Evolutionary conservation across 2,888 invertebrate species (phyloP).

Genomic region (Mactromeris polynyma): DNA sequence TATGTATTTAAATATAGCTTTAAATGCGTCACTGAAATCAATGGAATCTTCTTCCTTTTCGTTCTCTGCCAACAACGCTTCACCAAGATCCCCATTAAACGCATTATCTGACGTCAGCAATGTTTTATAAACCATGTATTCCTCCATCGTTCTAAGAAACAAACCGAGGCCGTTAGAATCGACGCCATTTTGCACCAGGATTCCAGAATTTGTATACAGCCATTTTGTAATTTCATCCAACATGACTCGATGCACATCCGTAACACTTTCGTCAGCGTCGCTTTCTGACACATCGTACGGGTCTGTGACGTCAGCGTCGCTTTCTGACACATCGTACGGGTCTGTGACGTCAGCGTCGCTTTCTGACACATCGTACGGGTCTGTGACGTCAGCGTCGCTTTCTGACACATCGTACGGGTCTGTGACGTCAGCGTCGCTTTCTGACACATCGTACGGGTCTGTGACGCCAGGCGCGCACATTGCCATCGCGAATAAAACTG

Average conservation of each 20-base stretch:
- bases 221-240: neutral
- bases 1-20: conserved; percentile 20
- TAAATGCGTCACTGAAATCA: neutral
- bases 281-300: conserved; percentile 17
- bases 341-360: neutral
- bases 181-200: neutral
- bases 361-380: conserved; percentile 28
- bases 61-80: neutral
- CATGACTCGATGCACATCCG: neutral
- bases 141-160: neutral
- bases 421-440: neutral
- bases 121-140: neutral
- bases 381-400: neutral
- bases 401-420: conserved; percentile 33
- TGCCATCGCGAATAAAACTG: conserved; percentile 23
- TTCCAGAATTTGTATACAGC: neutral
- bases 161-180: neutral
- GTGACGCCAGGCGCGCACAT: conserved; percentile 30
- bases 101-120: neutral
- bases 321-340: no score
- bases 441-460: conserved; percentile 32
- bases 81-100: neutral
- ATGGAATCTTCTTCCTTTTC: neutral
- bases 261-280: no score
- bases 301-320: conserved; percentile 25